Percentiles rank a stretch among this genome's conserved stretches.
phyloP scores from a whole-genome alignment of 2,888 invertebrate species.

The Polylopha cassiicola region DNA sequence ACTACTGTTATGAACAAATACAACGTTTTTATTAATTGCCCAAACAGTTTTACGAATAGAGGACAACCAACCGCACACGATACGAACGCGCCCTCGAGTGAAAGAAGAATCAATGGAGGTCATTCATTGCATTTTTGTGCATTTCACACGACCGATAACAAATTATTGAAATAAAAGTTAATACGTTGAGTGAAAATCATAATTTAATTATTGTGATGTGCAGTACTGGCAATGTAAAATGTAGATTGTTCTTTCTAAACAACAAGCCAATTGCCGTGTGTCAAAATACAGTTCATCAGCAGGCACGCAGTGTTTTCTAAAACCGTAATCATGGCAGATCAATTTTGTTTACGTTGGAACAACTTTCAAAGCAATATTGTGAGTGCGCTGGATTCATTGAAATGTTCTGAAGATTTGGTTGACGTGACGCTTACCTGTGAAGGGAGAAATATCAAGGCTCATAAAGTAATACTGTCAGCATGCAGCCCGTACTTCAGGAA shows the following conservation, averaged over 20 bases:
- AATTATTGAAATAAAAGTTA: conserved; percentile 29
- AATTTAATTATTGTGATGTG: conserved; percentile 42
- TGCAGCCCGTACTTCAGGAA: conserved; percentile 86
- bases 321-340: conserved; percentile 76
- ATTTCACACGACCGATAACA: conserved; percentile 36
- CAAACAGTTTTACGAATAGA: conserved; percentile 12
- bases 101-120: conserved; percentile 70
- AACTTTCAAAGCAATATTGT: conserved; percentile 84
- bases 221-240: conserved; percentile 36
- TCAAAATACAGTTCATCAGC: conserved; percentile 37
- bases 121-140: conserved; percentile 72
- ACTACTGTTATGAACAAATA: no score
- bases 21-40: background rate
- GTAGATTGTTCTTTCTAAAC: conserved; percentile 22
- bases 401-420: conserved; percentile 82
- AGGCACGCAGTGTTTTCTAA: conserved; percentile 20
- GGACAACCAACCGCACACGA: conserved; percentile 9
- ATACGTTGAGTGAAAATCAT: conserved; percentile 34
- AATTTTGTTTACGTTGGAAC: conserved; percentile 86
- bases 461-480: conserved; percentile 85
- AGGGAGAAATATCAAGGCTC: conserved; percentile 83
- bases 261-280: conserved; percentile 32
- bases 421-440: conserved; percentile 86
- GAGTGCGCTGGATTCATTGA: conserved; percentile 82
- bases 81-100: conserved; percentile 37